Evolutionary conservation across 2,888 invertebrate species (phyloP).

Genomic region (Sycophila texana): DNA sequence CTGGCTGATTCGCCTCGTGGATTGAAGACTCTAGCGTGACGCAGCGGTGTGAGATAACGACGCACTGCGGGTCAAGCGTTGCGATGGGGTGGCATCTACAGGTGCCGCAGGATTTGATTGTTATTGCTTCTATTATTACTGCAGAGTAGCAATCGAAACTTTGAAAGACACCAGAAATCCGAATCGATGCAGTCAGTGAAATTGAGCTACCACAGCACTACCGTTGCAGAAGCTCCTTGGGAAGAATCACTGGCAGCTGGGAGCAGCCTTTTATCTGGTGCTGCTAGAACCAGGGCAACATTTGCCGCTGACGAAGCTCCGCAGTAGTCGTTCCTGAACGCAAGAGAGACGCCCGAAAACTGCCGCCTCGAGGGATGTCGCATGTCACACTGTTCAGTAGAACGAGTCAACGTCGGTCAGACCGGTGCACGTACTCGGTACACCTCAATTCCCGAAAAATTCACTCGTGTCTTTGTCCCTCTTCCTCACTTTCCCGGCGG

Average conservation of each 20-base stretch:
- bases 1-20: too few relatives aligned
- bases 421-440: neutral
- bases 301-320: constrained; percentile 1
- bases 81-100: constrained; percentile 19
- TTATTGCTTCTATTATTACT: too few relatives aligned
- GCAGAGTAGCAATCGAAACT: too few relatives aligned
- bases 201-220: too few relatives aligned
- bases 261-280: constrained; percentile 25
- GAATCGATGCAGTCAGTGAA: too few relatives aligned
- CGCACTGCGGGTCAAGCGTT: constrained; percentile 1
- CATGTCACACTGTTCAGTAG: constrained; percentile 28
- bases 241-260: constrained; percentile 14
- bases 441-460: too few relatives aligned
- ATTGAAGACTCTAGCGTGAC: neutral
- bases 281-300: neutral
- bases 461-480: neutral
- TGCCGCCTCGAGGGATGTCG: constrained; percentile 33
- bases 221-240: too few relatives aligned
- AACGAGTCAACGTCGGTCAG: constrained; percentile 36
- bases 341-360: constrained; percentile 6
- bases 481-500: neutral
- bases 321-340: constrained; percentile 4
- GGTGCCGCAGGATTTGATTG: neutral
- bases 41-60: neutral
- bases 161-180: too few relatives aligned